Base-by-base conservation (phyloP, 37 sponge, comb jelly and placozoan genomes). In the Chondrosia reniformis region DNA sequence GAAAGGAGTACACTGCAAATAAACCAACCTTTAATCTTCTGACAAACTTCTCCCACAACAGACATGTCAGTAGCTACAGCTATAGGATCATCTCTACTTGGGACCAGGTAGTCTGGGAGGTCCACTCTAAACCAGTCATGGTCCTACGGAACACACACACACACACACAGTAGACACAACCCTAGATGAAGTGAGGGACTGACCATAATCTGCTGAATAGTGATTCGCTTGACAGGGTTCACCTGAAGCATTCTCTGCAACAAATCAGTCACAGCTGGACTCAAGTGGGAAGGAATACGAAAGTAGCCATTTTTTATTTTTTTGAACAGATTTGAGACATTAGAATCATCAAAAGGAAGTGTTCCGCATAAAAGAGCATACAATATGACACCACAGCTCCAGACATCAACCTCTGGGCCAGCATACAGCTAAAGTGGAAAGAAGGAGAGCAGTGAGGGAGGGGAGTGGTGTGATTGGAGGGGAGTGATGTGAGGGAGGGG, bases 391-490 rank as follows among this genome's bases (percentile, higher is more conserved):
- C 98, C 98, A 84, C 94, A 94, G 28, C 92, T 93, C 98, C 98
- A 97, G 25, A 97, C 92, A 79, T 97, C 98, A 2, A 97, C 98
- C 81, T 97, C 98, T 17, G 94, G 94, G 10, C 94, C 91, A 66
- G 91, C 91, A 74, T 90, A 90, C 64, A 92, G 80, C 55, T 61
- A 22, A 9, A 21, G 21, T n/a, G n/a, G n/a, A n/a, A n/a, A n/a
- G n/a, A n/a, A n/a, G n/a, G n/a, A n/a, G n/a, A n/a, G n/a, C n/a
- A n/a, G n/a, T n/a, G n/a, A n/a, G n/a, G n/a, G n/a, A n/a, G n/a
- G 33, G 46, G 24, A 38, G 39, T 10, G 52, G 52, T 19, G 52
- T 10, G 52, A 15, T 15, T 19, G 52, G 52, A 49, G 52, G 52
- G 52, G 52, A 15, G 15, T 10, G 52, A 15, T 10, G 15, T 19